Base-by-base conservation (phyloP, 2,113 vertebrate species). In the Percopsis transmontana region DNA sequence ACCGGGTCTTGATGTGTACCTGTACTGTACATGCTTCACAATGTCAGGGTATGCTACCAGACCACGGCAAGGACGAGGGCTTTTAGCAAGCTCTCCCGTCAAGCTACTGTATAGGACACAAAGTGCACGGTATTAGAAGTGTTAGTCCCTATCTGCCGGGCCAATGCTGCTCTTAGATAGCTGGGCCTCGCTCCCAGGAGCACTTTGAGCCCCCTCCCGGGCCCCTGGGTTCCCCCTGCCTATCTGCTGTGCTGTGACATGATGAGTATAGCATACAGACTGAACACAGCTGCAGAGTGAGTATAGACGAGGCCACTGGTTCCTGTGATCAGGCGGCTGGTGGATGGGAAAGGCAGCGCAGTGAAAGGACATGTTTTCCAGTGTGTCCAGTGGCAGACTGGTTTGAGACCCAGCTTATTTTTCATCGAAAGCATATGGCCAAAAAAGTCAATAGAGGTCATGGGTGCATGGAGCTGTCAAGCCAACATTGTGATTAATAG, bases 181-280 rank as follows among this genome's bases (percentile, higher is more conserved):
- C 61, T 16, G 40, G 33, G 64, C 59, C 85, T 85, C 77, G 60
- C 62, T 33, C 61, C 56, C 72, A 64, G 63, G 64, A 62, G 66
- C 47, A 50, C 84, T 88, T 84, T 85, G 83, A 83, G 77, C 78
- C 63, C 24, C 42, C 11, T 69, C 80, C 82, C 80, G 81, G 77
- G 76, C 54, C 72, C 78, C 68, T 12, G 51, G 75, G 69, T 21
- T 72, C 62, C 33, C 77, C 58, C 42, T 3, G 40, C 50, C 54
- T 84, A 83, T 86, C 86, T 84, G 40, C 62, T 57, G 68, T 53
- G 52, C 68, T 0, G 10, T 23, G 74, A 72, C 40, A 60, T 68
- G 68, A 18, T 15, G 64, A 76, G 50, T 27, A 54, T 2, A 24
- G 10, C 10, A 4, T 23, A 21, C 14, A 14, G 44, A 16, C n/a